A percentile compares a stretch with the other conserved stretches of the same genome.
These are phyloP conservation scores for Hymenopus coronatus DNA, from an alignment of 2,888 invertebrate species.

Conservation along the genomic window DNA sequence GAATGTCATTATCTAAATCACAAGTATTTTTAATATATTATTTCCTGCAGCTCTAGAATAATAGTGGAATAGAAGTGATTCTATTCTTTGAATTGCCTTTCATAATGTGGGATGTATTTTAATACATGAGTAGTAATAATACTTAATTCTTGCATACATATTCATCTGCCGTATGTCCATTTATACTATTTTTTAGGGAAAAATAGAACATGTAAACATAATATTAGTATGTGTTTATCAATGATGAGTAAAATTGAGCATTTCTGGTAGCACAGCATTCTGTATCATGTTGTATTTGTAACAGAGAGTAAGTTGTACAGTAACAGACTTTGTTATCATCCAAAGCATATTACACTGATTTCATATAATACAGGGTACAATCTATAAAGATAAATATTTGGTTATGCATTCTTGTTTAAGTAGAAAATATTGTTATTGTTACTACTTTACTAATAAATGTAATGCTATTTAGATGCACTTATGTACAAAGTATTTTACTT, in stretches of 20 bases:
- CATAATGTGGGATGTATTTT: neutral
- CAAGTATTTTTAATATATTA: neutral
- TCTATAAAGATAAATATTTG: neutral
- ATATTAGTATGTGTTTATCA: neutral
- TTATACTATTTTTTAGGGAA: neutral
- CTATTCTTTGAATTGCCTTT: neutral
- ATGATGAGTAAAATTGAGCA: neutral
- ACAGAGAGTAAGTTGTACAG: constrained; percentile 6
- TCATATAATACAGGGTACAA: neutral
- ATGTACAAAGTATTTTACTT: neutral
- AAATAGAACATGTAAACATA: neutral
- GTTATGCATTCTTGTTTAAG: neutral
- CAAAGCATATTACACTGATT: neutral
- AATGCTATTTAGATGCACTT: neutral
- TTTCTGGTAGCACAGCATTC: neutral
- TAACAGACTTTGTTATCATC: neutral
- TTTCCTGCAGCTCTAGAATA: neutral
- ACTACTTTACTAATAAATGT: neutral
- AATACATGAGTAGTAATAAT: neutral
- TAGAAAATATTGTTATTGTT: constrained; percentile 10
- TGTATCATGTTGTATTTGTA: neutral
- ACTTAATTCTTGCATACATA: neutral
- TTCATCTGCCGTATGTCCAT: neutral
- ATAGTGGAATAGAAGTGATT: neutral
- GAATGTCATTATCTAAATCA: neutral